Base-by-base conservation (phyloP, 2,797 vertebrate genomes). In the Protonibea diacanthus region DNA sequence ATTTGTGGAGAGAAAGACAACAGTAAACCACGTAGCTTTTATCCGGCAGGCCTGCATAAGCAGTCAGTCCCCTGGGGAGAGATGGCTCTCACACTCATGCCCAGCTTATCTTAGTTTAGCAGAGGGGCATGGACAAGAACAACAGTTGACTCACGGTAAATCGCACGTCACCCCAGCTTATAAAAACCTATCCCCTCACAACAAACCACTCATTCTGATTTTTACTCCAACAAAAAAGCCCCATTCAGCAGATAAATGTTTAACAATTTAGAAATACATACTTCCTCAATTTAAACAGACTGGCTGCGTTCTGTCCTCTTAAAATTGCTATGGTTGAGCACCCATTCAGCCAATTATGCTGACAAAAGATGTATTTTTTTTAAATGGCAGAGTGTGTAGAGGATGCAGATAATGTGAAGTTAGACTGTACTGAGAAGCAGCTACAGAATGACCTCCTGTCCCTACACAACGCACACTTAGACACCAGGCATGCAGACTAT, bases 401-500 rank as follows among this genome's bases (percentile, higher is more conserved):
- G 82, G 90, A 84, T 86, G 89, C 58, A 81, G 67, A 89, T 90
- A 87, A 91, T 86, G 86, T 75, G 75, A 53, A 72, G 83, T 83
- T 61, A 69, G 90, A 93, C 92, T 89, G 93, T 94, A 94, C 87
- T 74, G 90, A 74, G 89, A 86, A 64, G 80, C 89, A 71, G 78
- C 82, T 84, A 71, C 84, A 94, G 91, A 93, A 91, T 91, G 89
- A 87, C 85, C 91, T 85, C 84, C 89, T 94, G 91, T 75, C 86
- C 88, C 86, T 61, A 73, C 76, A 92, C 91, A 94, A 91, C 87
- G 85, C 86, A 78, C 87, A 86, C 90, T 94, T 89, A 87, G 87
- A 93, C 80, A 73, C 76, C 89, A 91, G 93, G 93, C 91, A 96
- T 92, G 94, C 83, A 62, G 88, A 86, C 91, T 91, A 95, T 95